Evolutionary conservation across 2,888 invertebrate genomes (phyloP).

Genomic region (Abrostola tripartita): DNA sequence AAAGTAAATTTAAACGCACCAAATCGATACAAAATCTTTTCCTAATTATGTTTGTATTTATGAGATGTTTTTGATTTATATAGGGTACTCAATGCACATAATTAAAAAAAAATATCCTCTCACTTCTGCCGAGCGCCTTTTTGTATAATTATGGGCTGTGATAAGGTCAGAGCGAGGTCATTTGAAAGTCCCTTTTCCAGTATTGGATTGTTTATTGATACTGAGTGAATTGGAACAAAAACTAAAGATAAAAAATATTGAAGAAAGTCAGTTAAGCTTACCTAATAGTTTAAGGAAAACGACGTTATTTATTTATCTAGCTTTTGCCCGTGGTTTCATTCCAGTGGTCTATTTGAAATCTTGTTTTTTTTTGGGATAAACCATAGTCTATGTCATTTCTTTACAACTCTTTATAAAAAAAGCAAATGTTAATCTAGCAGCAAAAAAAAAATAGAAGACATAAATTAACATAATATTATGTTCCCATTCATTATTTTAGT

Average conservation of each 20-base stretch:
- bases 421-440: too few species aligned
- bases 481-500: too few species aligned
- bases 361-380: too few species aligned
- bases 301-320: not conserved
- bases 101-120: conserved; percentile 62
- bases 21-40: not conserved
- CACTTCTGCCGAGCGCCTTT: conserved; percentile 63
- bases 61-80: conserved; percentile 39
- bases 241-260: conserved; percentile 20
- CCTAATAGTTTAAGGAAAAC: not conserved
- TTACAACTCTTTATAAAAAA: too few species aligned
- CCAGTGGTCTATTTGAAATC: too few species aligned
- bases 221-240: conserved; percentile 49
- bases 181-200: conserved; percentile 73
- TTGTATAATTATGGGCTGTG: conserved; percentile 70
- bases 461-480: too few species aligned
- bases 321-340: too few species aligned
- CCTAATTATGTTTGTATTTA: not conserved
- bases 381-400: too few species aligned
- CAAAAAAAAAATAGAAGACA: too few species aligned
- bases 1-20: too few species aligned
- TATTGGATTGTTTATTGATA: conserved; percentile 61
- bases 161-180: conserved; percentile 74
- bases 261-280: conserved; percentile 40
- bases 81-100: conserved; percentile 47